Evolutionary conservation across 2,888 invertebrate species (phyloP), one percentile per base, ranked within the genome.

Genomic region (Hypolimnas misippus): DNA sequence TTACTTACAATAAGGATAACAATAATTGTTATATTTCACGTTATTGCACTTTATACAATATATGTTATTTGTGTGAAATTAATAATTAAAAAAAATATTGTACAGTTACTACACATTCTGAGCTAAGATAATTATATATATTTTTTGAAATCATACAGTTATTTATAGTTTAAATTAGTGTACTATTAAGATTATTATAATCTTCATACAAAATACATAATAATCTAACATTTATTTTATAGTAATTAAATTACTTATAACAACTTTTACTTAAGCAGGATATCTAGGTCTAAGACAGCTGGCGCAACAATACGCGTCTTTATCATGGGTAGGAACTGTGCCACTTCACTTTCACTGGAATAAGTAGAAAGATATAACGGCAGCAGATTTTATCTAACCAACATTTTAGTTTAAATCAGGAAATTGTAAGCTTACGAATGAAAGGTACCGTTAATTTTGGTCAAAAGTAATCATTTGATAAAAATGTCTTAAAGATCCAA

Each of bases 331-430:
- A 68, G 64, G 62, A 64, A 65, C 56, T 59, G 35, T 55, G 56
- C 55, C 46, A 59, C 59, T 56, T 52, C 46, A 66, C 69, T 69
- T 69, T 69, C 69, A 66, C 69, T 68, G 17, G 29, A 51, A 38
- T 61, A 44, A 42, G 55, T 56, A 31, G 61, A 54, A 54, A 55
- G 51, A 49, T 46, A 52, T 57, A 50, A 49, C 49, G 40, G 29
- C 51, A 42, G 50, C 54, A 60, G 38, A 52, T 19, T 49, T 49
- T 38, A 60, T 44, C 46, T 19, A 60, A 54, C 60, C 10, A 46
- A 17, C 38, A 14, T 42, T 8, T 52, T 52, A 52, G 29, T 25
- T 10, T 51, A 31, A n/a, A 12, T 42, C 25, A 42, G 19, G 31
- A 52, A 10, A 14, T 5, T 29, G 14, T 12, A 14, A 42, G 17